Percentiles rank a stretch among this genome's conserved stretches.
Evolutionary conservation across 2,888 invertebrate species (phyloP).

Genomic region (Actias luna): DNA sequence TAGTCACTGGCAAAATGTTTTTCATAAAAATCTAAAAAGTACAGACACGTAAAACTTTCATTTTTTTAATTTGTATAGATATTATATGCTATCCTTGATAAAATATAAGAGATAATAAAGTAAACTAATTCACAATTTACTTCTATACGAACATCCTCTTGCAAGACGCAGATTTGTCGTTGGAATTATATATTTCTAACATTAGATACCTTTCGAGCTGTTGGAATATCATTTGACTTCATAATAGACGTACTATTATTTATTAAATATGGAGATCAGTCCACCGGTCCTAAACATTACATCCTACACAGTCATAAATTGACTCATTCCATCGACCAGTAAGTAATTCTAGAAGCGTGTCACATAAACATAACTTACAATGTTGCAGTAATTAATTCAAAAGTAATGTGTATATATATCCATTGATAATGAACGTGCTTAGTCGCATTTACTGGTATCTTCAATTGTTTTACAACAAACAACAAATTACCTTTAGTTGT

Average conservation of each 20-base stretch:
- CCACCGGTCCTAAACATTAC: neutral
- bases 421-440: neutral
- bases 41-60: no score
- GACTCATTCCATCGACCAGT: neutral
- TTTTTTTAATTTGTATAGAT: no score
- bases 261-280: conserved; percentile 5
- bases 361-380: neutral
- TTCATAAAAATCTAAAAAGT: no score
- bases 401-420: neutral
- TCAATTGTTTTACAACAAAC: conserved; percentile 3
- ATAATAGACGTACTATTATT: neutral
- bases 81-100: no score
- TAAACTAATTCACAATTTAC: no score
- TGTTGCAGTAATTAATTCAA: conserved; percentile 7
- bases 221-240: neutral
- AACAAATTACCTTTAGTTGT: conserved; percentile 1
- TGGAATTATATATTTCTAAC: no score
- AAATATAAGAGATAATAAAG: no score
- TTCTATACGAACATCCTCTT: no score
- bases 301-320: conserved; percentile 5
- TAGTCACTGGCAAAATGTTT: no score
- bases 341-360: neutral
- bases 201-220: neutral
- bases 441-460: neutral
- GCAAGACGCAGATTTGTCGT: no score